Evolutionary conservation across 2,888 invertebrate genomes (phyloP).

Genomic region (Thera obeliscata): DNA sequence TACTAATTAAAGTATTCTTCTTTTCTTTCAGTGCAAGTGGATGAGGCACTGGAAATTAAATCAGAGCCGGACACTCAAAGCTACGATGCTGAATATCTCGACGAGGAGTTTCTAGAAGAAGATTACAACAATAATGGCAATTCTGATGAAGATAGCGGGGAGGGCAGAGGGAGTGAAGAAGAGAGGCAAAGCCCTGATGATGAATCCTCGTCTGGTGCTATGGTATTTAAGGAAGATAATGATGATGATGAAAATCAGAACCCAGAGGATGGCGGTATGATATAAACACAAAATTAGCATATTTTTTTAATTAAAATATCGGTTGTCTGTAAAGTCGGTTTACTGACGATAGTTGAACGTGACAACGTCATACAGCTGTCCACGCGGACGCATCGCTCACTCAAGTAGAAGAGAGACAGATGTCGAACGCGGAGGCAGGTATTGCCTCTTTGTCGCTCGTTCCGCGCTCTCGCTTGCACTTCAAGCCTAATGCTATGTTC

Average conservation of each 20-base stretch:
- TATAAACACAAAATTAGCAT: not conserved
- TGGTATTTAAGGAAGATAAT: not conserved
- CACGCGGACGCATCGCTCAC: too few species aligned
- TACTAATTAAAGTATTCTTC: not conserved
- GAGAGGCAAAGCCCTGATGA: constrained; percentile 4
- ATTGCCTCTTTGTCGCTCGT: too few species aligned
- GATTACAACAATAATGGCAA: constrained; percentile 31
- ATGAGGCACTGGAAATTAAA: constrained; percentile 16
- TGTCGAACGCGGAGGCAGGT: too few species aligned
- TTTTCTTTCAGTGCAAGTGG: constrained; percentile 9
- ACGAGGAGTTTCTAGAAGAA: constrained; percentile 41
- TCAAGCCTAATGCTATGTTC: too few species aligned
- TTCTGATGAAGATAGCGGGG: not conserved
- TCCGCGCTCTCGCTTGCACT: too few species aligned
- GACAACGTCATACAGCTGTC: too few species aligned
- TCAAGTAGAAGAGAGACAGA: too few species aligned
- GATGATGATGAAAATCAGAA: constrained; percentile 4
- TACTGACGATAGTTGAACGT: too few species aligned
- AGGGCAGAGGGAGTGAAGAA: constrained; percentile 9
- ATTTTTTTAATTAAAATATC: too few species aligned
- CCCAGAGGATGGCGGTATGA: constrained; percentile 9
- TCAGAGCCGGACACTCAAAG: constrained; percentile 24
- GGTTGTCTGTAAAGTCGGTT: too few species aligned
- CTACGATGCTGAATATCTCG: constrained; percentile 55
- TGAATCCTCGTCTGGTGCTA: constrained; percentile 5